phyloP scores from a whole-genome alignment of 1,140 invertebrate genomes.

The Drosophila mayri region DNA sequence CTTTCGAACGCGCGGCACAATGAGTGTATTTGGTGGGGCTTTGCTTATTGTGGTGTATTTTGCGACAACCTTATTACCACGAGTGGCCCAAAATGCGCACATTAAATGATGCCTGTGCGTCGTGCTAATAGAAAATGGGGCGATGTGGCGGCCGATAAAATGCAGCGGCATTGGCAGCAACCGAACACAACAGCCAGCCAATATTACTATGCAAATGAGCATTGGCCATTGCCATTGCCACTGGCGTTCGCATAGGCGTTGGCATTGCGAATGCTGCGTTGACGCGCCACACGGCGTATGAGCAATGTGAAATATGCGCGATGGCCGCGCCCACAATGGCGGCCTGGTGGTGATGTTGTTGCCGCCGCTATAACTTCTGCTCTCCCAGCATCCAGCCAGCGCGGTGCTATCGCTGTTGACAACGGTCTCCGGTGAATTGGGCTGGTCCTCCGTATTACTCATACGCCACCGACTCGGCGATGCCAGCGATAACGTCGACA shows the following conservation, averaged over 20 bases:
- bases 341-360: slow-evolving; percentile 21
- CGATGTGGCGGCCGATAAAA: slow-evolving; percentile 75
- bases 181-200: slow-evolving; percentile 56
- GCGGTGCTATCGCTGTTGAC: slow-evolving; percentile 50
- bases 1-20: slow-evolving; percentile 38
- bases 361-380: slow-evolving; percentile 15
- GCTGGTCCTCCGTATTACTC: slow-evolving; percentile 73
- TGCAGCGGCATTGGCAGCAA: slow-evolving; percentile 57
- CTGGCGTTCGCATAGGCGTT: slow-evolving; percentile 37
- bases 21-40: slow-evolving; percentile 32
- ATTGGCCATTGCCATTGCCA: slow-evolving; percentile 58
- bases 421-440: slow-evolving; percentile 65
- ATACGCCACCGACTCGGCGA: slow-evolving; percentile 68
- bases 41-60: slow-evolving; percentile 45
- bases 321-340: slow-evolving; percentile 54
- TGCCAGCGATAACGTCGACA: slow-evolving; percentile 39
- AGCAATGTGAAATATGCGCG: slow-evolving; percentile 74
- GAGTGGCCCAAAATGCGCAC: slow-evolving; percentile 63
- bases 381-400: slow-evolving; percentile 37
- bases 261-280: slow-evolving; percentile 41
- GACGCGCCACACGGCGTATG: slow-evolving; percentile 68
- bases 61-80: slow-evolving; percentile 72
- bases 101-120: slow-evolving; percentile 80
- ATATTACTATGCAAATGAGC: slow-evolving; percentile 83
- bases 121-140: slow-evolving; percentile 78